Percentiles rank a stretch among this genome's conserved stretches.
Conservation (phyloP, 2,113 vertebrate species). For the Lipophrys pholis region DNA sequence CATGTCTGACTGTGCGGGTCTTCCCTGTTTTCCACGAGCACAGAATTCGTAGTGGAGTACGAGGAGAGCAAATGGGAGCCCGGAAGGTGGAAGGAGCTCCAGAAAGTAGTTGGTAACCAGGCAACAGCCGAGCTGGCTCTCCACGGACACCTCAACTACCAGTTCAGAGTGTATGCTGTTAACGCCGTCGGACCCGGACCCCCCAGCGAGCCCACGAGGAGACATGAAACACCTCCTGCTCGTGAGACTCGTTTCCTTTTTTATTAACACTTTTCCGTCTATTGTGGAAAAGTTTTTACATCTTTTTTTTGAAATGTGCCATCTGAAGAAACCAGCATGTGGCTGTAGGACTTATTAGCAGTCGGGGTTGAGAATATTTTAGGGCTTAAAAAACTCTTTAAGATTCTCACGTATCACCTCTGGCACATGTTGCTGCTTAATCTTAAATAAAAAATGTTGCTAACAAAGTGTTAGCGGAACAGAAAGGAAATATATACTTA, state of each 20-base stretch:
- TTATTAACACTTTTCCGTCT: slow-evolving; percentile 39
- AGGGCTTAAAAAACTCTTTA: neutral
- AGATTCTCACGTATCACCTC: slow-evolving; percentile 2
- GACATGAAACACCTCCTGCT: slow-evolving; percentile 87
- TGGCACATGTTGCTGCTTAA: slow-evolving; percentile 11
- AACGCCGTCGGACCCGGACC: slow-evolving; percentile 90
- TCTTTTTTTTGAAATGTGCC: slow-evolving; percentile 27
- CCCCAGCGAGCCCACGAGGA: slow-evolving; percentile 86
- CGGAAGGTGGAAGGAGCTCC: slow-evolving; percentile 87
- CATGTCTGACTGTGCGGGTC: slow-evolving; percentile 12
- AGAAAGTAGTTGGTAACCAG: slow-evolving; percentile 82
- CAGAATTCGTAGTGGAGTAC: slow-evolving; percentile 92
- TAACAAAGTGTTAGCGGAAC: neutral
- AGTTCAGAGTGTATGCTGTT: slow-evolving; percentile 89
- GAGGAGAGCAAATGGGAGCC: slow-evolving; percentile 89
- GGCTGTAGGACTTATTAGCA: neutral
- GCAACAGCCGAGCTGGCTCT: slow-evolving; percentile 82
- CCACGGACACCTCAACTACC: slow-evolving; percentile 88
- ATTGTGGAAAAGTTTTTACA: slow-evolving; percentile 25
- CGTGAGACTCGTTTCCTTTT: slow-evolving; percentile 79
- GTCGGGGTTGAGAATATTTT: slow-evolving; percentile 15
- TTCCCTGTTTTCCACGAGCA: slow-evolving; percentile 21
- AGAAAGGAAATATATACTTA: neutral
- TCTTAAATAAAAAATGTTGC: neutral
- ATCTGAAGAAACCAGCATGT: slow-evolving; percentile 1